phyloP scores from a whole-genome alignment of 2,113 vertebrate genomes.

The Pseudorectes ferrugineus region DNA sequence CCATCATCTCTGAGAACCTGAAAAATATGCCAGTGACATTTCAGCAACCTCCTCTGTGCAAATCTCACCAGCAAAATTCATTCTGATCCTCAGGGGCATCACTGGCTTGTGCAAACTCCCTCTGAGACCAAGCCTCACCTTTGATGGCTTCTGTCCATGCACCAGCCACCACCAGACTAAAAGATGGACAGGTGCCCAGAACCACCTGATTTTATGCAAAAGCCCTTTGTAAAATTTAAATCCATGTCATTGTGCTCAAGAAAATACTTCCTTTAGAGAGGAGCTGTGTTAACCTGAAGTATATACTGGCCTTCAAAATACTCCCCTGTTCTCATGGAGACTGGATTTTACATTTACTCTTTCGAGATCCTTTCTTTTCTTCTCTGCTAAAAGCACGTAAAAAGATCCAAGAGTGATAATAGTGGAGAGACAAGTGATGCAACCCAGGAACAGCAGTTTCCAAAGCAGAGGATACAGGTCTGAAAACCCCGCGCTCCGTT shows the following conservation, averaged over 20 bases:
- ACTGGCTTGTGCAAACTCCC: not conserved
- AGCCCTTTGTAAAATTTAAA: not conserved
- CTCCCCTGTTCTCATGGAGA: not conserved
- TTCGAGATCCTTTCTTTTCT: not conserved
- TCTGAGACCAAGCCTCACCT: not conserved
- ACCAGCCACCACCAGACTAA: not conserved
- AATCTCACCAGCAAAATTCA: not conserved
- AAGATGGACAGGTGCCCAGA: not conserved
- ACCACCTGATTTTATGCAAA: not conserved
- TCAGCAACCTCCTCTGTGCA: not conserved
- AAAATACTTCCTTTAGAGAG: not conserved
- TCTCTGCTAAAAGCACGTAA: not conserved
- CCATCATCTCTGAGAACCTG: not conserved
- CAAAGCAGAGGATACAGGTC: not conserved
- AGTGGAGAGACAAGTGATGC: not conserved
- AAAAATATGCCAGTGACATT: not conserved
- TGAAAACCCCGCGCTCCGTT: not conserved
- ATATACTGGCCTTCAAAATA: not conserved
- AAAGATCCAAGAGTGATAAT: not conserved
- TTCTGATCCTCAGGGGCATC: not conserved
- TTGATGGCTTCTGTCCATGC: not conserved
- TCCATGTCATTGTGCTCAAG: not conserved
- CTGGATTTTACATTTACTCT: not conserved
- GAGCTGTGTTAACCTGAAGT: not conserved
- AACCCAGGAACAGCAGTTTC: not conserved